phyloP scores from a whole-genome alignment of 2,113 vertebrate species.

The Ictalurus furcatus region DNA sequence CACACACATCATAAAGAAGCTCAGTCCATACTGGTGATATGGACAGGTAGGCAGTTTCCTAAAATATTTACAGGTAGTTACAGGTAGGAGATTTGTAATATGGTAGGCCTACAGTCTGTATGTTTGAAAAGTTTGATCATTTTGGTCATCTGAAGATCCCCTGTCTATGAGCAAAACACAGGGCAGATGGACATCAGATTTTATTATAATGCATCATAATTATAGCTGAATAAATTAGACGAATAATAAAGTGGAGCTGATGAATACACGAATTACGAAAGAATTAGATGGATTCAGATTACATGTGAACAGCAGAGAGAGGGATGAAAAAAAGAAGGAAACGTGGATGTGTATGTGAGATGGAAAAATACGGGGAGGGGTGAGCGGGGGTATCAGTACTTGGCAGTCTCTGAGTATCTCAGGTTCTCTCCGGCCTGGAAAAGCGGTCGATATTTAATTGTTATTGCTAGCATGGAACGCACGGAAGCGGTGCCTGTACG shows the following conservation, averaged over 20 bases:
- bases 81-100: neutral
- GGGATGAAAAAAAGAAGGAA: slow-evolving; percentile 52
- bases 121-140: neutral
- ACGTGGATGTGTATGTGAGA: slow-evolving; percentile 70
- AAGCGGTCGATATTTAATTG: slow-evolving; percentile 91
- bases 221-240: slow-evolving; percentile 3
- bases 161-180: neutral
- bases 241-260: neutral
- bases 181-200: neutral
- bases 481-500: slow-evolving; percentile 83
- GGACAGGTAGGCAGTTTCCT: neutral
- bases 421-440: slow-evolving; percentile 82
- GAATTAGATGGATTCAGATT: slow-evolving; percentile 63
- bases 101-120: neutral
- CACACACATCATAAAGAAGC: neutral
- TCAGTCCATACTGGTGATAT: neutral
- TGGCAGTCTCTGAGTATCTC: slow-evolving; percentile 84
- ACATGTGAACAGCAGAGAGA: slow-evolving; percentile 65
- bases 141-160: neutral
- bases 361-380: slow-evolving; percentile 61
- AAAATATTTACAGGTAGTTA: neutral
- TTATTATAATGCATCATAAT: neutral
- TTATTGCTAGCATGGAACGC: slow-evolving; percentile 89
- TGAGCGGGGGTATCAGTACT: slow-evolving; percentile 71
- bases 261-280: slow-evolving; percentile 64